Base-by-base conservation (phyloP, 2,797 vertebrate genomes). In the Caiman crocodilus region DNA sequence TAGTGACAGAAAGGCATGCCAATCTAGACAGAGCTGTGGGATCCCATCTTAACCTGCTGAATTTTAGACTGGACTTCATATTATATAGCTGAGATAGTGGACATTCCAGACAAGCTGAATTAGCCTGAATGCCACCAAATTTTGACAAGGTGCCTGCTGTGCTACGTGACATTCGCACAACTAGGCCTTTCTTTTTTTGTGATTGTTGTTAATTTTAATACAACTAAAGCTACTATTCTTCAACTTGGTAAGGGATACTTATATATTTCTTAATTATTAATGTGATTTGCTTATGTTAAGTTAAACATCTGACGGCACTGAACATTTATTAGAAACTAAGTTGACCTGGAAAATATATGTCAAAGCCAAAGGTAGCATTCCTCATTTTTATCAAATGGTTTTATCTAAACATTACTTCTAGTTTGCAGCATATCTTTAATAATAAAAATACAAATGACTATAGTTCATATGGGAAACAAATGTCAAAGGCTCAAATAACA, bases 381-480 rank as follows among this genome's bases (percentile, higher is more conserved):
- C 60, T 90, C 42, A 81, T 79, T 94, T 92, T 95, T 77, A 58
- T 89, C 13, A 82, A 60, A 76, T 32, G 84, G 85, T 87, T 94
- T 88, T 65, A 63, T 67, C 63, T 50, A 80, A 17, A 76, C 16
- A 79, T 84, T 88, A 79, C 18, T 76, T 96, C 93, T 79, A 84
- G 75, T 30, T 50, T 77, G 21, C 28, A 76, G 7, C 18, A 4
- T 90, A 90, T 15, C 6, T 92, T 87, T 91, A 91, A 82, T 93
- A 82, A 80, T 91, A 91, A 96, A 91, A 83, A 81, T 71, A 77
- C 42, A 64, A 90, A 92, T 79, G 15, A 86, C 59, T 92, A 74
- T 90, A 32, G 65, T 94, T 96, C 87, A 88, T 14, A 25, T 69
- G 15, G 67, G 77, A 94, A 96, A 96, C 71, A 95, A 93, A 88